Conservation (phyloP, 2,113 vertebrate genomes). For the Hippocampus comes region DNA sequence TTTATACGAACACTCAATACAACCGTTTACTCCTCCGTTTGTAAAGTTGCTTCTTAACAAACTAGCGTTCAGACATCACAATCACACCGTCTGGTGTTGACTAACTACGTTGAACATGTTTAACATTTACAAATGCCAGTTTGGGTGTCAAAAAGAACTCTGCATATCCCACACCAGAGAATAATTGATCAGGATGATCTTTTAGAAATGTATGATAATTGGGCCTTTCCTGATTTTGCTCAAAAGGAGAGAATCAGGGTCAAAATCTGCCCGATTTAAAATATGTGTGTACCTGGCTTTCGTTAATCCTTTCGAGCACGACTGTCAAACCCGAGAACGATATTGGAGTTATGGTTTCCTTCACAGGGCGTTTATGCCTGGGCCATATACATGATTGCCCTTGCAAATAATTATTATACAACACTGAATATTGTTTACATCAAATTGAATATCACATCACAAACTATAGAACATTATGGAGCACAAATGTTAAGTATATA, state of each 20-base stretch:
- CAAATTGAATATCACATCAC: not conserved
- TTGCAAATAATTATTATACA: not conserved
- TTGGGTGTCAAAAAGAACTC: not conserved
- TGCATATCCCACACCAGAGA: not conserved
- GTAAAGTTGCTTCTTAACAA: no score
- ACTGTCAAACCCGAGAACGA: not conserved
- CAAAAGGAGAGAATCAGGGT: not conserved
- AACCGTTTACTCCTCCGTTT: no score
- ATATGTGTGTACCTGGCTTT: not conserved
- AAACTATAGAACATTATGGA: no score
- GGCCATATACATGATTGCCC: no score
- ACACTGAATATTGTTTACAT: not conserved
- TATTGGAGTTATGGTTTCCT: not conserved
- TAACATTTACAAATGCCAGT: not conserved
- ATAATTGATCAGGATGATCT: not conserved
- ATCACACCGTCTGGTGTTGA: not conserved
- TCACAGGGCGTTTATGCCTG: not conserved
- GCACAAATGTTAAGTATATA: no score
- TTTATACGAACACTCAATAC: not conserved
- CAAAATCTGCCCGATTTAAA: not conserved
- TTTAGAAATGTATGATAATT: not conserved
- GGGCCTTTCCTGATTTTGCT: not conserved
- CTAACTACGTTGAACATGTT: not conserved
- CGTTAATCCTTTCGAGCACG: not conserved
- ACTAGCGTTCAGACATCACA: not conserved